Base-by-base conservation (phyloP, 2,888 invertebrate species). In the Pachliopta kotzebuea region DNA sequence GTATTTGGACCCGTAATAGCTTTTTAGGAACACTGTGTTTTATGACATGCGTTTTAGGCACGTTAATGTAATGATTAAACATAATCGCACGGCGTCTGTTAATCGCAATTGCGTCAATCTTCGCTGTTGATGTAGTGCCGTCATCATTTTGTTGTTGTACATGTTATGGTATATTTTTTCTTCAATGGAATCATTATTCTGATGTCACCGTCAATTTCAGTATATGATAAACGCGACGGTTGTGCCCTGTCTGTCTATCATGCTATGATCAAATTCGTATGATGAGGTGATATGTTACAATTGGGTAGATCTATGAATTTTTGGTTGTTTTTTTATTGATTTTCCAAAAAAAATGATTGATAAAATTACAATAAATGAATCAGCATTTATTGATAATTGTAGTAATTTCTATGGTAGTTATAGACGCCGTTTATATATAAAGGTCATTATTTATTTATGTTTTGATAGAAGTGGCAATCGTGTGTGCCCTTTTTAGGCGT, bases 141-240 rank as follows among this genome's bases (percentile, higher is more conserved):
- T 88, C 86, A 87, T 87, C 83, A 72, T 78, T 76, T 83, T 76
- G 76, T 81, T 83, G 76, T 81, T 80, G 77, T 78, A 77, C 79
- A 72, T 78, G 74, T 78, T 80, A 79, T 81, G 77, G 74, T 81
- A 77, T 85, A 84, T 84, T 84, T 61, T 81, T 62, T 83, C 77
- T 76, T 70, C 75, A 79, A 76, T 80, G 76, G 76, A 80, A 81
- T 85, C 79, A 83, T 83, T 79, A 75, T 65, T 79, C 74, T 89
- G 88, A 89, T 85, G 83, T 89, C 88, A 89, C 80, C 82, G 77
- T 75, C 78, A 74, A 79, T 83, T 84, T 81, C 81, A 83, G 82
- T 76, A 82, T 82, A 84, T 83, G 85, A 85, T 82, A 79, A 80
- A 84, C 81, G 83, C 85, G 84, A 84, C 83, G 82, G 80, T 82